Evolutionary conservation across 1,140 invertebrate genomes (phyloP).

Genomic region (Macrocentrus cingulum): DNA sequence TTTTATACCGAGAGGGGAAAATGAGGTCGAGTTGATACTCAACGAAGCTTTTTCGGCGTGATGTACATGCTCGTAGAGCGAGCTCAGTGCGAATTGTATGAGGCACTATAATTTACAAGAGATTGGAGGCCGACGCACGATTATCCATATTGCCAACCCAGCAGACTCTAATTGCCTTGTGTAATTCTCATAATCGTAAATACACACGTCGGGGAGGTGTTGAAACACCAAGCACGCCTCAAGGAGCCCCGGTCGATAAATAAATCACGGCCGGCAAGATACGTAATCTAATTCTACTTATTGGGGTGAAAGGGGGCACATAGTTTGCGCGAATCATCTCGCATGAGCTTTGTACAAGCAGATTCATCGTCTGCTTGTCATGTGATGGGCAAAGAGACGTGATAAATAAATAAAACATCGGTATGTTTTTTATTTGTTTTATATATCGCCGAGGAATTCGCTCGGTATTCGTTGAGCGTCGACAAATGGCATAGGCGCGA

Average conservation of each 20-base stretch:
- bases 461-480: conserved; percentile 38
- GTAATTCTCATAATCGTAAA: conserved; percentile 51
- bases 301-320: conserved; percentile 34
- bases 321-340: conserved; percentile 20
- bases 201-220: conserved; percentile 45
- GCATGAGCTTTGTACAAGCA: neutral
- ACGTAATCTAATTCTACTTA: conserved; percentile 48
- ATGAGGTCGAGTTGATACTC: conserved; percentile 44
- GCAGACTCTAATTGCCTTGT: conserved; percentile 42
- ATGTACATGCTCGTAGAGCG: neutral
- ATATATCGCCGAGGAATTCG: neutral
- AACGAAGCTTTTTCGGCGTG: neutral
- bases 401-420: no score
- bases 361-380: no score
- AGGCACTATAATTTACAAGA: conserved; percentile 31
- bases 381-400: no score
- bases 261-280: conserved; percentile 45
- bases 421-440: no score
- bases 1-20: no score
- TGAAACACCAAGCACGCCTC: conserved; percentile 40
- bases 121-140: conserved; percentile 30
- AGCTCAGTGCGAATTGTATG: conserved; percentile 11
- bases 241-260: conserved; percentile 40
- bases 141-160: conserved; percentile 32
- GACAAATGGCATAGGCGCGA: no score